Base-by-base conservation (phyloP, 2,888 invertebrate species). In the Mythimna vitellina region DNA sequence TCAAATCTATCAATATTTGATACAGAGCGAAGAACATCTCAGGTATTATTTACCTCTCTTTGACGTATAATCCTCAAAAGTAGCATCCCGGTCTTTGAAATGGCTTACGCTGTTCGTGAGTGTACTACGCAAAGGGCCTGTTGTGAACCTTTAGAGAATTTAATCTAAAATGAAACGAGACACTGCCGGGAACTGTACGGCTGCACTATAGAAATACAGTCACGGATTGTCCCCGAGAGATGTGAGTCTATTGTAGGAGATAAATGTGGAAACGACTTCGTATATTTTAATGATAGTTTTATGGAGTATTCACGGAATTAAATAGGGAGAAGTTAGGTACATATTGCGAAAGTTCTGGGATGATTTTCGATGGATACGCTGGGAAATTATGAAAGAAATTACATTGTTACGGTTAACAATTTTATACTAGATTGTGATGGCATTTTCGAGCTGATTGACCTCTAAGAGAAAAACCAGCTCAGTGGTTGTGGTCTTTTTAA, bases 161-260 rank as follows among this genome's bases (percentile, higher is more conserved):
- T 54, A 68, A 76, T 74, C 57, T 80, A 63, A 76, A 77, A 76
- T 60, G 54, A 76, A 77, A 80, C 49, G 63, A 60, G 58, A 76
- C 22, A 54, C 58, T 58, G 14, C 32, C 62, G 49, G 49, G 60
- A 79, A 74, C 20, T 73, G 1, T 29, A 75, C 46, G 63, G 46
- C 61, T 65, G 61, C 65, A 46, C 49, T 57, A 63, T 62, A 72
- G 62, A 78, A 75, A 78, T 62, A 58, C 63, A 73, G 73, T 63
- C 72, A 58, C 35, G 63, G 80, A 56, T 56, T 80, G 80, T 80
- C 49, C 60, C 22, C 57, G 10, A 20, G 51, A 73, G 73, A 64
- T 63, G 22, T 46, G 25, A 60, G 74, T n/a, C 60, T 71, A 35
- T 62, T 62, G 78, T 58, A 53, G 20, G 29, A 22, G 49, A 51